These are phyloP conservation scores for Sternotherus odoratus DNA, from an alignment of 2,797 vertebrate species.

Conservation along the genomic window DNA sequence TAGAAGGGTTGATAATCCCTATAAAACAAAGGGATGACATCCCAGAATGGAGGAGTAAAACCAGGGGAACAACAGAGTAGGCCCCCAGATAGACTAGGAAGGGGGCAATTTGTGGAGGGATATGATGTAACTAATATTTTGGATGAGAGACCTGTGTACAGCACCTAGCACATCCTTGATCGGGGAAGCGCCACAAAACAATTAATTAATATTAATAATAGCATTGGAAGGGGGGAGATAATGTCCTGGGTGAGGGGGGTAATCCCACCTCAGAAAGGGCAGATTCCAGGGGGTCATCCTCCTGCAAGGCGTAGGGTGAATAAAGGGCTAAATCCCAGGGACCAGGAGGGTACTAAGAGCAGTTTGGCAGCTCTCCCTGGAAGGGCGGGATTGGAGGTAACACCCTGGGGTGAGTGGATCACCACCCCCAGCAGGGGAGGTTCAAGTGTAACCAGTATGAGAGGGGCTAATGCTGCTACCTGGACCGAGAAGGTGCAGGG, in stretches of 20 bases:
- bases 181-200: neutral
- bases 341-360: too few species aligned
- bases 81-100: neutral
- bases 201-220: neutral
- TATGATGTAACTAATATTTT: neutral
- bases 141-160: neutral
- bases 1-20: constrained; percentile 5
- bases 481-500: neutral
- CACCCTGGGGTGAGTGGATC: neutral
- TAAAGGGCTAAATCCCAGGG: neutral
- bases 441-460: neutral
- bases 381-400: neutral
- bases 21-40: neutral
- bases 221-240: neutral
- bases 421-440: rapidly evolving
- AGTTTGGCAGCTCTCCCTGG: neutral
- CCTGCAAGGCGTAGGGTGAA: neutral
- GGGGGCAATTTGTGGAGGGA: neutral
- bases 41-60: neutral
- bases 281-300: neutral
- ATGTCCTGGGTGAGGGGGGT: neutral
- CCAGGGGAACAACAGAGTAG: rapidly evolving
- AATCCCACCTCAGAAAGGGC: neutral
- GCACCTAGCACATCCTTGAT: neutral
- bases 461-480: rapidly evolving